These are phyloP conservation scores for Ranitomeya variabilis DNA, from an alignment of 2,113 vertebrate genomes.

Conservation along the genomic window DNA sequence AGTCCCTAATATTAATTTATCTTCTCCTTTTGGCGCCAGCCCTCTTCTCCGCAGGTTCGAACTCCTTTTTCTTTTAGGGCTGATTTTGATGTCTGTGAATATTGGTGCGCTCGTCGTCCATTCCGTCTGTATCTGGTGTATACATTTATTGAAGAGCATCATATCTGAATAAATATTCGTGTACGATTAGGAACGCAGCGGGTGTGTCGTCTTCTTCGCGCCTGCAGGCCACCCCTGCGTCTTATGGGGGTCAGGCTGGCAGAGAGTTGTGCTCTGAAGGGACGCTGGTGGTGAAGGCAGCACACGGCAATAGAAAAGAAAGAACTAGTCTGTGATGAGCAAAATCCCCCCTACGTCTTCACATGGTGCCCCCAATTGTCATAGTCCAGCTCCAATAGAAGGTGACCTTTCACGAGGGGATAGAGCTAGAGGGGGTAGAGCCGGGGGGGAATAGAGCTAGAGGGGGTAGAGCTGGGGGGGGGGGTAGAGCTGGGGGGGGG, in stretches of 20 bases:
- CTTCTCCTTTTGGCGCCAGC: neutral
- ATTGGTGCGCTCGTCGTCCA: conserved; percentile 52
- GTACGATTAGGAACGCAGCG: neutral
- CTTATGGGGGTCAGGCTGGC: neutral
- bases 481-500: too few relatives aligned
- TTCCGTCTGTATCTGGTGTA: conserved; percentile 55
- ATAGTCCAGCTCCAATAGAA: too few relatives aligned
- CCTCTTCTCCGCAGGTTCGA: neutral
- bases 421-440: too few relatives aligned
- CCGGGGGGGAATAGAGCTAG: too few relatives aligned
- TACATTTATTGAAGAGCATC: conserved; percentile 46
- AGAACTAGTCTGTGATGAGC: too few relatives aligned
- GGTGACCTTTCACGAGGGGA: too few relatives aligned
- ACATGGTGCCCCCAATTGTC: too few relatives aligned
- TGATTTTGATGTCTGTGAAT: conserved; percentile 35
- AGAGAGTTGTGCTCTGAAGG: neutral
- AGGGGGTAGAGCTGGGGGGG: too few relatives aligned
- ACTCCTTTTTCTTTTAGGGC: neutral
- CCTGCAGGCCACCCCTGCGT: neutral
- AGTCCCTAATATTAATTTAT: neutral
- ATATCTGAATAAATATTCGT: conserved; percentile 49
- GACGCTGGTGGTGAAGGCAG: neutral
- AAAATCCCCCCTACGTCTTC: too few relatives aligned
- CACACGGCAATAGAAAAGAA: neutral
- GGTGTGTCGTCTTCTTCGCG: too few relatives aligned